Conservation (phyloP, 2,888 invertebrate species). For the Aporophyla lueneburgensis region DNA sequence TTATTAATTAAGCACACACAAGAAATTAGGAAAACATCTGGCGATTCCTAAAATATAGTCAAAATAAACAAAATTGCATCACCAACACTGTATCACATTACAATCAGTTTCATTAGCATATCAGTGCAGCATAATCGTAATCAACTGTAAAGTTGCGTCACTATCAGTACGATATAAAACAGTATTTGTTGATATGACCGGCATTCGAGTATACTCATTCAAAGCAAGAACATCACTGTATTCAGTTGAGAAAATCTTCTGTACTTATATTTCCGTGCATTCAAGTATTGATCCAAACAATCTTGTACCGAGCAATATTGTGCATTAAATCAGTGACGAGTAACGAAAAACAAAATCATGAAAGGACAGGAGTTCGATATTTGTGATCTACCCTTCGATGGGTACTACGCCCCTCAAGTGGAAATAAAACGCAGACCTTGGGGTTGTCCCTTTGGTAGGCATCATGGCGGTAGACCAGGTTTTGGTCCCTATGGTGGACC, state of each 20-base stretch:
- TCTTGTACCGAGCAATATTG: not conserved
- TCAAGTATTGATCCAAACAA: not conserved
- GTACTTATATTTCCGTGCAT: not conserved
- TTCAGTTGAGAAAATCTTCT: not conserved
- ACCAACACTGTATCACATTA: no score
- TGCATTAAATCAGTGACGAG: not conserved
- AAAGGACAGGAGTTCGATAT: constrained; percentile 23
- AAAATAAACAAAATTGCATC: no score
- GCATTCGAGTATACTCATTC: constrained; percentile 31
- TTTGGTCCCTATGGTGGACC: constrained; percentile 36
- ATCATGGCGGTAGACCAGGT: not conserved
- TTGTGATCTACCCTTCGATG: constrained; percentile 47
- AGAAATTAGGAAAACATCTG: no score
- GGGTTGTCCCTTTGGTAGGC: constrained; percentile 2
- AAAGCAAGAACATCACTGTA: constrained; percentile 15
- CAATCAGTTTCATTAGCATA: constrained; percentile 27
- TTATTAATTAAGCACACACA: not conserved
- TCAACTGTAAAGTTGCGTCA: constrained; percentile 16
- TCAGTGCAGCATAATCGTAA: not conserved
- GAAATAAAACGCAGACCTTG: constrained; percentile 25
- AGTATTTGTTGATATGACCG: not conserved
- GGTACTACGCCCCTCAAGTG: constrained; percentile 31
- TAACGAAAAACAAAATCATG: constrained; percentile 10
- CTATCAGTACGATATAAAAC: constrained; percentile 30
- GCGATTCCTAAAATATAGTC: no score